phyloP scores from a whole-genome alignment of 2,888 invertebrate genomes.

The Limnephilus marmoratus region DNA sequence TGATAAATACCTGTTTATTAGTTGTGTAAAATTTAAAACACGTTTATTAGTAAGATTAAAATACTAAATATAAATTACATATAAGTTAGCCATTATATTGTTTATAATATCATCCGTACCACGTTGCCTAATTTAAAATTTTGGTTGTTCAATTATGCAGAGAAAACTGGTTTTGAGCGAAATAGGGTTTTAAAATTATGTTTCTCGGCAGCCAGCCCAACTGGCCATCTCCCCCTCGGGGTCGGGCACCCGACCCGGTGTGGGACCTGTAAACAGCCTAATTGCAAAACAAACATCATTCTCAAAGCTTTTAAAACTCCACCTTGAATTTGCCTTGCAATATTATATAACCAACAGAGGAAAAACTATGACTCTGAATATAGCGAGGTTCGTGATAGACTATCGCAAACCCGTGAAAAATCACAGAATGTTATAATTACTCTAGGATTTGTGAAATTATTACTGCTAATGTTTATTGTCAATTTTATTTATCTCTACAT shows the following conservation, averaged over 20 bases:
- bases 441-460: no score
- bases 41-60: no score
- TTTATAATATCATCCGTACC: not conserved
- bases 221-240: not conserved
- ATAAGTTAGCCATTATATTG: no score
- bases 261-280: not conserved
- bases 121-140: not conserved
- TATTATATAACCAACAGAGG: not conserved
- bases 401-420: no score
- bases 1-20: no score
- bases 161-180: not conserved
- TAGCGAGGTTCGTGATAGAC: no score
- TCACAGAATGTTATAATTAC: no score
- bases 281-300: not conserved
- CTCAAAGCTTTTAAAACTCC: not conserved
- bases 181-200: not conserved
- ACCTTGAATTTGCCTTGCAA: not conserved
- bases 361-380: not conserved
- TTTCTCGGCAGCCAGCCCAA: not conserved
- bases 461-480: no score
- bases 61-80: no score
- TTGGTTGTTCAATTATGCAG: not conserved
- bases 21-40: no score
- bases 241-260: not conserved
- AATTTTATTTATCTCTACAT: no score